phyloP scores from a whole-genome alignment of 1,140 invertebrate genomes.

The Penaeus chinensis region DNA sequence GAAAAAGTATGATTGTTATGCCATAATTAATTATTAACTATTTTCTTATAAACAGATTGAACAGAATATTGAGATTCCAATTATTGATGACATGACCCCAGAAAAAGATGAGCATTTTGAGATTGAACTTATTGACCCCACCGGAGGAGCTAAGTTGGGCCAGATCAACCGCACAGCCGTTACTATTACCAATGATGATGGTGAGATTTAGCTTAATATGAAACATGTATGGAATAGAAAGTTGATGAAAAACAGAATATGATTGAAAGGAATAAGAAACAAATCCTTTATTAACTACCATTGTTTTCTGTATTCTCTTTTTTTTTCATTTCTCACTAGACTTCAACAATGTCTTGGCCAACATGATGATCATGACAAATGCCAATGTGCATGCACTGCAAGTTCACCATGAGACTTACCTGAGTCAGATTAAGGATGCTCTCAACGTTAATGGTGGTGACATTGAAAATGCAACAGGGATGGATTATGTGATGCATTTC shows the following conservation, averaged over 20 bases:
- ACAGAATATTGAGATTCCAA: slow-evolving; percentile 73
- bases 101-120: slow-evolving; percentile 79
- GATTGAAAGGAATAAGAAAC: too few species aligned
- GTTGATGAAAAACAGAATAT: too few species aligned
- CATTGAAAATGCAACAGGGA: slow-evolving; percentile 71
- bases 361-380: slow-evolving; percentile 73
- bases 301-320: too few species aligned
- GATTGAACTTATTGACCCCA: slow-evolving; percentile 72
- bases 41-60: slow-evolving; percentile 65
- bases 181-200: slow-evolving; percentile 78
- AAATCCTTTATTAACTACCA: too few species aligned
- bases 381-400: slow-evolving; percentile 73
- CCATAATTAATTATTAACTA: neutral
- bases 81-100: slow-evolving; percentile 75
- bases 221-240: neutral
- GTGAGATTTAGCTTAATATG: slow-evolving; percentile 66
- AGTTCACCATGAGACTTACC: slow-evolving; percentile 73
- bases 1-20: neutral
- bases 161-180: slow-evolving; percentile 73
- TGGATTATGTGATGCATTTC: slow-evolving; percentile 88
- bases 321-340: slow-evolving; percentile 67
- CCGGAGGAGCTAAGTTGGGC: slow-evolving; percentile 73
- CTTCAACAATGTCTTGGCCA: slow-evolving; percentile 74
- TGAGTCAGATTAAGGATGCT: slow-evolving; percentile 73
- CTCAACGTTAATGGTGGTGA: slow-evolving; percentile 78